These are phyloP conservation scores for Plotosus lineatus DNA, from an alignment of 2,113 vertebrate species.

Conservation along the genomic window DNA sequence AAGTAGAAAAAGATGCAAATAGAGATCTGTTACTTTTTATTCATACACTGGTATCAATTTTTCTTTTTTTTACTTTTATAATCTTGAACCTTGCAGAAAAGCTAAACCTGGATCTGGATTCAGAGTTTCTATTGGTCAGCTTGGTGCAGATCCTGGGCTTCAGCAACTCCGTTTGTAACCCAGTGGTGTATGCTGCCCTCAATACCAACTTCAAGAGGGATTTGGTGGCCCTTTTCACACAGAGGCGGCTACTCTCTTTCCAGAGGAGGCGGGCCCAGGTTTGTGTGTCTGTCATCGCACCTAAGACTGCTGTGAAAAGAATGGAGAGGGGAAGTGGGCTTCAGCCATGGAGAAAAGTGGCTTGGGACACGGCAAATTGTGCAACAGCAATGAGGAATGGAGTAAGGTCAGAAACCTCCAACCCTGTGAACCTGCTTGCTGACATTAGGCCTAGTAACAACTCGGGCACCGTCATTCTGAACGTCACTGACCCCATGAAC, in stretches of 20 bases:
- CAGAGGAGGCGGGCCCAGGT: slow-evolving; percentile 32
- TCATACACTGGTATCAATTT: neutral
- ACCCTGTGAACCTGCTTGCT: slow-evolving; percentile 36
- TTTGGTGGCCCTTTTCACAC: slow-evolving; percentile 40
- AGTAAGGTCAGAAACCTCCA: slow-evolving; percentile 1
- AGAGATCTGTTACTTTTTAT: neutral
- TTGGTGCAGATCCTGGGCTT: slow-evolving; percentile 60
- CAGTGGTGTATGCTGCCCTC: slow-evolving; percentile 58
- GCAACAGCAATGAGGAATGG: neutral
- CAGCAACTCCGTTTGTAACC: slow-evolving; percentile 60
- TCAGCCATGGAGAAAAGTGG: slow-evolving; percentile 43
- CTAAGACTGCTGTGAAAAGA: slow-evolving; percentile 14
- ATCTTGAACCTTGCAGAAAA: slow-evolving; percentile 38
- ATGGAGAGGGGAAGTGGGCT: neutral
- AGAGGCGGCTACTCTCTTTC: neutral
- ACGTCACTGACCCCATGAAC: slow-evolving; percentile 48
- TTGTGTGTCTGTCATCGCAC: slow-evolving; percentile 39
- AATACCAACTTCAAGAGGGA: slow-evolving; percentile 57
- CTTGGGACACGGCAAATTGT: slow-evolving; percentile 44
- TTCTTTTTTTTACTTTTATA: neutral
- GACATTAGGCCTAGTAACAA: slow-evolving; percentile 19
- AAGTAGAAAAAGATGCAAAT: too few relatives aligned
- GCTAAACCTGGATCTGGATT: slow-evolving; percentile 49
- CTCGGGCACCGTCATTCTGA: slow-evolving; percentile 48
- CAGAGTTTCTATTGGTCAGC: slow-evolving; percentile 53